Evolutionary conservation across 2,888 invertebrate species (phyloP).

Genomic region (Loripinus fragilis): DNA sequence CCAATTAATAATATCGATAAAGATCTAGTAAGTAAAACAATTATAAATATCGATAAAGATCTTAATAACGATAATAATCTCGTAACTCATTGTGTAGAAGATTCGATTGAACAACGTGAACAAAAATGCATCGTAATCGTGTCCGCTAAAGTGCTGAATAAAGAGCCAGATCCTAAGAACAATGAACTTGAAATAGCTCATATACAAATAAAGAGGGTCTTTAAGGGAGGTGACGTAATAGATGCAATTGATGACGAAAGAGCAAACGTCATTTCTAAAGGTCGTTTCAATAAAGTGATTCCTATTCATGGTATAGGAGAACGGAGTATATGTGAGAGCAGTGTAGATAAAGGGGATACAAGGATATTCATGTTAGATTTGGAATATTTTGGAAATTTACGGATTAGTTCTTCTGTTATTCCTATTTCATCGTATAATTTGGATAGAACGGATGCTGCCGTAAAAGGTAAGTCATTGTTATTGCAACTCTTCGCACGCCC

Average conservation of each 20-base stretch:
- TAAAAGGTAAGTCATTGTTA: conserved; percentile 20
- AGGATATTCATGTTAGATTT: conserved; percentile 40
- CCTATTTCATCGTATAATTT: conserved; percentile 27
- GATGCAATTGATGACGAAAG: conserved; percentile 1
- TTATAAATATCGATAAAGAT: too few species aligned
- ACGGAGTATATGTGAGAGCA: conserved; percentile 31
- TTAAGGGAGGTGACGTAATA: conserved; percentile 41
- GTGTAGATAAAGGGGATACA: conserved; percentile 34
- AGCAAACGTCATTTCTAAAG: background rate
- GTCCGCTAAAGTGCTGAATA: conserved; percentile 36
- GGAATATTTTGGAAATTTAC: conserved; percentile 24
- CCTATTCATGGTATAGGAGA: conserved; percentile 27
- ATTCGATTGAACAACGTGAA: conserved; percentile 16
- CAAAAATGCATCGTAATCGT: conserved; percentile 21
- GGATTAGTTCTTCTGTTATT: conserved; percentile 17
- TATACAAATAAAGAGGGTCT: conserved; percentile 49
- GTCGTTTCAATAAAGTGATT: conserved; percentile 42
- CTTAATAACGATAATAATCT: background rate
- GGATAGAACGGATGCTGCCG: conserved; percentile 24
- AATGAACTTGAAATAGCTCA: conserved; percentile 30
- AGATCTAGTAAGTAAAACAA: too few species aligned
- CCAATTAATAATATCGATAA: too few species aligned
- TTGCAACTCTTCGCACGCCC: too few species aligned
- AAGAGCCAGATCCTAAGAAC: conserved; percentile 18
- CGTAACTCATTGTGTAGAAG: background rate